Percentiles rank a stretch among this genome's conserved stretches.
Conservation (phyloP, 2,888 invertebrate species). For the Acheta domesticus region DNA sequence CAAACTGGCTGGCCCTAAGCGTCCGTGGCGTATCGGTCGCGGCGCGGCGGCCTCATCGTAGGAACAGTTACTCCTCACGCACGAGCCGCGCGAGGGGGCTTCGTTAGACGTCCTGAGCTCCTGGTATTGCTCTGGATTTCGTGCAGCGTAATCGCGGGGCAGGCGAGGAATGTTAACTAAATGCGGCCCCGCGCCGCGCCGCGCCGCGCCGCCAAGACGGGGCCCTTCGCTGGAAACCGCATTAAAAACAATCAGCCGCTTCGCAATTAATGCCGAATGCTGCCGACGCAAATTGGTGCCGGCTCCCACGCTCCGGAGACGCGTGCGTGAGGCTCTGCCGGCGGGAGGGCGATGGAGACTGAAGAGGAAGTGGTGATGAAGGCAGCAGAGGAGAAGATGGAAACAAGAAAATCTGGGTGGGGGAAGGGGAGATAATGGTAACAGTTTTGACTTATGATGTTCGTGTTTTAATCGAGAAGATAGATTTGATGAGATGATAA, state of each 20-base stretch:
- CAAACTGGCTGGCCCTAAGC: too few species aligned
- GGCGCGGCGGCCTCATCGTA: too few species aligned
- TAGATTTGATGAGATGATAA: too few species aligned
- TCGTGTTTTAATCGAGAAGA: too few species aligned
- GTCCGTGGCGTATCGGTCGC: too few species aligned
- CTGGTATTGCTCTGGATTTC: slow-evolving; percentile 18
- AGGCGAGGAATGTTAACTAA: slow-evolving; percentile 4
- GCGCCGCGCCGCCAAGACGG: not conserved
- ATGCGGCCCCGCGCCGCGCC: not conserved
- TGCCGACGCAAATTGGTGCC: slow-evolving; percentile 6
- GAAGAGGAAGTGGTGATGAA: not conserved
- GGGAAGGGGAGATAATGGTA: too few species aligned
- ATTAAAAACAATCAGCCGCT: slow-evolving; percentile 1
- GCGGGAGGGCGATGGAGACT: not conserved
- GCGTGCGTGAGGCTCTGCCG: not conserved
- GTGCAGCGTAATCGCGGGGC: not conserved
- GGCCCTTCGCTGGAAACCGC: not conserved
- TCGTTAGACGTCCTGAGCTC: not conserved
- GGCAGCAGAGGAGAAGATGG: not conserved
- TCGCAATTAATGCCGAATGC: slow-evolving; percentile 18
- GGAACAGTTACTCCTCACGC: too few species aligned
- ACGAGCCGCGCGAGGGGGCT: not conserved
- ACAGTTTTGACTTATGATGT: too few species aligned
- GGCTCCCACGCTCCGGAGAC: slow-evolving; percentile 3
- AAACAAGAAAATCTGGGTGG: too few species aligned